These are phyloP conservation scores for human (Homo sapiens) DNA, from an alignment of 2,113 vertebrate genomes.

Conservation along the genomic window GRCh38 chr18:44186001-44186500, in stretches of 20 bases:
- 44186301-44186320: slow-evolving; percentile 68
- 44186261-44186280: slow-evolving; percentile 78
- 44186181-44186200: slow-evolving; percentile 70
- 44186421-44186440: slow-evolving; percentile 70
- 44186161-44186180: slow-evolving; percentile 55
- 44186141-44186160: slow-evolving; percentile 34
- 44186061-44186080: slow-evolving; percentile 6
- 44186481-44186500: background rate
- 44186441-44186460: slow-evolving; percentile 58
- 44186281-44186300: slow-evolving; percentile 70
- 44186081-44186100: slow-evolving; percentile 30
- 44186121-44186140: slow-evolving; percentile 53
- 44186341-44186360: slow-evolving; percentile 77
- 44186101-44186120: background rate
- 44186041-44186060: slow-evolving; percentile 50
- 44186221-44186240: slow-evolving; percentile 65
- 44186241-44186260: slow-evolving; percentile 69
- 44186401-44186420: slow-evolving; percentile 79
- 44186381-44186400: slow-evolving; percentile 75
- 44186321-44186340: slow-evolving; percentile 75
- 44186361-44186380: slow-evolving; percentile 79
- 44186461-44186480: background rate
- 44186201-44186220: slow-evolving; percentile 57
- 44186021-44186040: no score
- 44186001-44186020: slow-evolving; percentile 50